Evolutionary conservation across 2,888 invertebrate species (phyloP).

Genomic region (Torymus texanus): DNA sequence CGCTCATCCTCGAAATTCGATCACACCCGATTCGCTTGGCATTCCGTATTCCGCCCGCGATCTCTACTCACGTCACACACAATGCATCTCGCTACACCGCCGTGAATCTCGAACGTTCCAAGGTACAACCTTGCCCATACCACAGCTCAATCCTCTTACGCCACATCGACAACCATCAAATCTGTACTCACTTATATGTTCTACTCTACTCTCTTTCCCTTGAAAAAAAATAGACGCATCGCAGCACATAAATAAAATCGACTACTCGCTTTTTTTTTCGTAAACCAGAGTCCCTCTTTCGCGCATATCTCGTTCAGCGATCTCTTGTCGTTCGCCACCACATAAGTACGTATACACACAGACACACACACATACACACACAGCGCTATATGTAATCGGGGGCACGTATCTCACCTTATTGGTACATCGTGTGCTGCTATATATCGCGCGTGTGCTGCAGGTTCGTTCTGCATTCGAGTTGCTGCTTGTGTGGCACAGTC

Average conservation of each 20-base stretch:
- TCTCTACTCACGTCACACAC: too few relatives aligned
- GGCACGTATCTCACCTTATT: conserved; percentile 69
- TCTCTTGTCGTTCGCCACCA: conserved; percentile 20
- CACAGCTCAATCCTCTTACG: background rate
- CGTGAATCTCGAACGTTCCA: too few relatives aligned
- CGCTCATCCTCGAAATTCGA: too few relatives aligned
- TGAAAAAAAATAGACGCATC: too few relatives aligned
- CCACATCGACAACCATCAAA: background rate
- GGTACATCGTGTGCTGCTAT: conserved; percentile 58
- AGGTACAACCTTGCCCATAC: background rate
- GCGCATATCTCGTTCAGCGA: conserved; percentile 1
- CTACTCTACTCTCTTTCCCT: too few relatives aligned
- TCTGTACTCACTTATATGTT: too few relatives aligned
- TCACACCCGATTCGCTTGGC: too few relatives aligned
- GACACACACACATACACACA: background rate
- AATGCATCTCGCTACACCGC: too few relatives aligned
- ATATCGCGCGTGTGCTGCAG: conserved; percentile 34
- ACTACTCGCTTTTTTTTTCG: too few relatives aligned
- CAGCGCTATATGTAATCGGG: conserved; percentile 59
- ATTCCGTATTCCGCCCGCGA: too few relatives aligned
- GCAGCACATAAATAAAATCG: too few relatives aligned
- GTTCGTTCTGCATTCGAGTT: too few relatives aligned
- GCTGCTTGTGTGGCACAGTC: conserved; percentile 1
- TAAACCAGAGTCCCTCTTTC: background rate
- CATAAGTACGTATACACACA: conserved; percentile 56